Evolutionary conservation across 2,113 vertebrate species (phyloP), one percentile per base, ranked within the genome.

Genomic region (Istiophorus platypterus): DNA sequence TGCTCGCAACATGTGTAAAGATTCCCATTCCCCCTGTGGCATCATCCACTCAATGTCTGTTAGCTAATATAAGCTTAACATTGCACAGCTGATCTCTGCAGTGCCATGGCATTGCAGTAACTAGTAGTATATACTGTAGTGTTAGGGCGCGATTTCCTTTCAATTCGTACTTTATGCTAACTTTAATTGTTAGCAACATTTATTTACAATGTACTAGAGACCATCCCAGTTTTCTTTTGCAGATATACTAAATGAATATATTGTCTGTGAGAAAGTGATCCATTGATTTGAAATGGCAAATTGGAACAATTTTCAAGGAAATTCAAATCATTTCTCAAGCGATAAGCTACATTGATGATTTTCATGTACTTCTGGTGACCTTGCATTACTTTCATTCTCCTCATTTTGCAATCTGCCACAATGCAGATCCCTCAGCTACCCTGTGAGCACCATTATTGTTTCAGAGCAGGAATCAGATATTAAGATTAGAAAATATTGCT

Each of bases 61-160:
- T 72, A 56, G 72, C 75, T 91, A 89, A 92, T 90, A 42, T 51
- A 81, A 82, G 69, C 65, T 89, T 89, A 91, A 75, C 78, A 84
- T 89, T 77, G 76, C 39, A 71, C 29, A 67, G 80, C 57, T 88
- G 68, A 91, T 85, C 69, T 78, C 86, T 77, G 56, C 79, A 51
- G 61, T 59, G 75, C 84, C 78, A 69, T 88, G 81, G 82, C 54
- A 56, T 82, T 54, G 68, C 72, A 76, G 84, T 91, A 85, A 90
- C 89, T 89, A 82, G 72, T 73, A 54, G 47, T 64, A 61, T 86
- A 27, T 75, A n/a, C 31, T 56, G 58, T 51, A 34, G 49, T 76
- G 72, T 68, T 67, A 37, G 66, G 68, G 31, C 80, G 74, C 58
- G 73, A 85, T 85, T 79, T 76, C 57, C 81, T 54, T 20, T 39